phyloP scores from a whole-genome alignment of 2,113 vertebrate species.

The Pelecanus crispus region DNA sequence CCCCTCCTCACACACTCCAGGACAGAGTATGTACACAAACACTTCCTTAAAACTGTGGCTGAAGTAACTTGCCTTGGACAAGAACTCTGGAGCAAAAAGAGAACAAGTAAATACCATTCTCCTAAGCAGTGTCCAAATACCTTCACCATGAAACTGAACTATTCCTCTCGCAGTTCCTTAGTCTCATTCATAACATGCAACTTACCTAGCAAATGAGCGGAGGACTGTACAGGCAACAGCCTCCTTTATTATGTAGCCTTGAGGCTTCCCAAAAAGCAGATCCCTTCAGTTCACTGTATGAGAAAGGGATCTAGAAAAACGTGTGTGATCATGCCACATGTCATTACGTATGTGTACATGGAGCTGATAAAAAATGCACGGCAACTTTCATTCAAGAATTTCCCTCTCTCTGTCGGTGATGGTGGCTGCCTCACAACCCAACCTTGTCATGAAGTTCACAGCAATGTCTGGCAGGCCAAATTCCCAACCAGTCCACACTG shows the following conservation, averaged over 20 bases:
- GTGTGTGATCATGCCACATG: accelerated
- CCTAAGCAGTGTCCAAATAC: background rate
- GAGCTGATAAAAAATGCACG: background rate
- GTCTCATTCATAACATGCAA: background rate
- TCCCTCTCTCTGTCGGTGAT: background rate
- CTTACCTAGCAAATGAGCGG: background rate
- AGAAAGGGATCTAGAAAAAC: background rate
- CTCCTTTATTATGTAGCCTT: background rate
- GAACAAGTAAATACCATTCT: background rate
- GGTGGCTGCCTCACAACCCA: background rate
- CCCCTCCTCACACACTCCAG: too few relatives aligned
- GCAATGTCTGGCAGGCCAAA: background rate
- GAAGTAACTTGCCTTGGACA: background rate
- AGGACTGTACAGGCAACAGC: background rate
- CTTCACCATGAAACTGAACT: background rate
- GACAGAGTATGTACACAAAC: background rate
- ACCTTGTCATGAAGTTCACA: background rate
- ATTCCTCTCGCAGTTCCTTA: background rate
- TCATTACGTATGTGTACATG: background rate
- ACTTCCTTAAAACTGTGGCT: background rate
- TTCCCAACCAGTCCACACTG: background rate
- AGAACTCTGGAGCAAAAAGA: background rate
- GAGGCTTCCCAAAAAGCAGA: background rate
- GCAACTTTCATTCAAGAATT: background rate
- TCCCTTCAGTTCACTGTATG: accelerated